phyloP scores from a whole-genome alignment of 2,888 invertebrate species.

The Cyclophora punctaria region DNA sequence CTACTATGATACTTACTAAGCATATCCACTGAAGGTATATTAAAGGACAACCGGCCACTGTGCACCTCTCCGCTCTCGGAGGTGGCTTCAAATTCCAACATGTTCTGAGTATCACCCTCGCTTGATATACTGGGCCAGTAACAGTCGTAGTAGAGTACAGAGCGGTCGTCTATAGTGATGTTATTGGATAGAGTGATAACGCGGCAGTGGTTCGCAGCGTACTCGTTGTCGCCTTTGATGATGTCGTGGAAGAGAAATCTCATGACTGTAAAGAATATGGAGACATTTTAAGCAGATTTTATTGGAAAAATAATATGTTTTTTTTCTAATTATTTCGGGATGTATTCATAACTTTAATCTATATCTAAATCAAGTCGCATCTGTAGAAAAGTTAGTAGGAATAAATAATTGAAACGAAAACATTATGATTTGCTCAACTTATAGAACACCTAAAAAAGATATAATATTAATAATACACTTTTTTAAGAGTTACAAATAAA shows the following conservation, averaged over 20 bases:
- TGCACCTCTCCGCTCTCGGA: slow-evolving; percentile 48
- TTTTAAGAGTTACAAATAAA: too few relatives aligned
- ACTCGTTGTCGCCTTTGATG: slow-evolving; percentile 42
- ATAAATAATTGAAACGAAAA: too few relatives aligned
- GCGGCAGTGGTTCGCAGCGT: slow-evolving; percentile 50
- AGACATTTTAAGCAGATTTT: too few relatives aligned
- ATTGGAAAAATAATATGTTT: too few relatives aligned
- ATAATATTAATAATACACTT: too few relatives aligned
- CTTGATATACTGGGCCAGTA: slow-evolving; percentile 42
- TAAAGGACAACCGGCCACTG: slow-evolving; percentile 59
- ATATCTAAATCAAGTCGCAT: too few relatives aligned
- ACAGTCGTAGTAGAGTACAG: slow-evolving; percentile 62
- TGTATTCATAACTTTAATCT: too few relatives aligned
- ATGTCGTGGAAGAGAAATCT: slow-evolving; percentile 60
- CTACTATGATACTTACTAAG: slow-evolving; percentile 46
- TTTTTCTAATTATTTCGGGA: too few relatives aligned
- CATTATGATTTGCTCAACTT: too few relatives aligned
- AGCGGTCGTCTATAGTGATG: slow-evolving; percentile 50
- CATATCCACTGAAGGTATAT: slow-evolving; percentile 58
- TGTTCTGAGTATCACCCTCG: slow-evolving; percentile 44
- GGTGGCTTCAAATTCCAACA: slow-evolving; percentile 55
- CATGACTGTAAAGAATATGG: slow-evolving; percentile 47
- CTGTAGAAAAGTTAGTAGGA: too few relatives aligned
- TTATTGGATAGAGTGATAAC: slow-evolving; percentile 56
- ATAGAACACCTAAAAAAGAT: too few relatives aligned